Percentiles rank a stretch among this genome's conserved stretches.
Conservation (phyloP, 2,113 vertebrate species). For the Numida meleagris region DNA sequence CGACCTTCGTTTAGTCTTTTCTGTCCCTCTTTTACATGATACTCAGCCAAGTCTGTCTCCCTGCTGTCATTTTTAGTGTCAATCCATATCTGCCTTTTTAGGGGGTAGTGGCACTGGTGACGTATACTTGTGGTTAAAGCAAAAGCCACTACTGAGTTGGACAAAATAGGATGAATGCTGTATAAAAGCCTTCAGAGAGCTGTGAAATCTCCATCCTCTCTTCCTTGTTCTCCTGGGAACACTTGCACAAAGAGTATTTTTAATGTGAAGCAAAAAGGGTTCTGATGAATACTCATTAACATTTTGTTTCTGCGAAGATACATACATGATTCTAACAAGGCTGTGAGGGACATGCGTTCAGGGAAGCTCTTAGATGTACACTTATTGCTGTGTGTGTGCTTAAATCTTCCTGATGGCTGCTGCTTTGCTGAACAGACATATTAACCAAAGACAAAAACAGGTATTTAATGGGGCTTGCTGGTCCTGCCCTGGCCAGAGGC, state of each 20-base stretch:
- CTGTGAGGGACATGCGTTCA: conserved; percentile 10
- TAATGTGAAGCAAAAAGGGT: conserved; percentile 65
- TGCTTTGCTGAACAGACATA: background rate
- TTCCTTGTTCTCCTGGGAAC: conserved; percentile 62
- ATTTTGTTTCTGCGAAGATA: conserved; percentile 63
- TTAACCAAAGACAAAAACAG: background rate
- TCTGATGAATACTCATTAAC: conserved; percentile 65
- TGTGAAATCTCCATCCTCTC: conserved; percentile 67
- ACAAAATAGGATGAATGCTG: conserved; percentile 63
- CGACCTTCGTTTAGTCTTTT: background rate
- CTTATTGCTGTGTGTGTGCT: conserved; percentile 25
- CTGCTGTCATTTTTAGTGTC: conserved; percentile 9
- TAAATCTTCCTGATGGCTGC: background rate
- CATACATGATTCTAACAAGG: conserved; percentile 36
- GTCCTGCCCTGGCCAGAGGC: background rate
- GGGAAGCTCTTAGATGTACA: conserved; percentile 30
- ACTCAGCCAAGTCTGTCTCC: conserved; percentile 37
- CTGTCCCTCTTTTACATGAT: background rate
- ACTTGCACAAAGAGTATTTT: conserved; percentile 69
- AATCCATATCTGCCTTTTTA: conserved; percentile 56
- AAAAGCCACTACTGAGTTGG: conserved; percentile 63
- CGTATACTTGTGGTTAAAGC: conserved; percentile 45
- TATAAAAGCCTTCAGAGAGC: conserved; percentile 67
- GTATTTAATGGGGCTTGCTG: background rate
- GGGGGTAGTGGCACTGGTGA: background rate